phyloP scores from a whole-genome alignment of 2,797 vertebrate genomes.

The Benthosema pterotum region DNA sequence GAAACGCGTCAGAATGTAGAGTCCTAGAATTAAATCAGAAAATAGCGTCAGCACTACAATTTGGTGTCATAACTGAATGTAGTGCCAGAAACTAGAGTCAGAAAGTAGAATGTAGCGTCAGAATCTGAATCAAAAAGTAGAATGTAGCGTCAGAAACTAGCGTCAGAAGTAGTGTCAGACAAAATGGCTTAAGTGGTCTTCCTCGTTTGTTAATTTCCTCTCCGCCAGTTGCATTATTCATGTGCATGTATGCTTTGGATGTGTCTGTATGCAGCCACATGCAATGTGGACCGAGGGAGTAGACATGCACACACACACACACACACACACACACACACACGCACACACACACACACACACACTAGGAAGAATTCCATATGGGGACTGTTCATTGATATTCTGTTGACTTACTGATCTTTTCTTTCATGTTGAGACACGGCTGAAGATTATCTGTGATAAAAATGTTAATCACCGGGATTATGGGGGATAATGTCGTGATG shows the following conservation, averaged over 20 bases:
- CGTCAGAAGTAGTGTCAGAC: too few species aligned
- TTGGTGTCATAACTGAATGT: too few species aligned
- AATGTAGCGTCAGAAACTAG: too few species aligned
- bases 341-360: not conserved
- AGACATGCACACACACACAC: not conserved
- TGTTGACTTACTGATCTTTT: not conserved
- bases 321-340: not conserved
- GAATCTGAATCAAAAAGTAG: too few species aligned
- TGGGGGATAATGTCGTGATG: constrained; percentile 22
- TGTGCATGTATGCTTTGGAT: constrained; percentile 10
- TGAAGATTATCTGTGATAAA: constrained; percentile 36
- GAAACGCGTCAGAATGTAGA: too few species aligned
- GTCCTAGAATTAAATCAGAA: too few species aligned
- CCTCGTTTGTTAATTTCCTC: constrained; percentile 41
- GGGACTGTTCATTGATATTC: constrained; percentile 13
- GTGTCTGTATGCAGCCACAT: constrained; percentile 31
- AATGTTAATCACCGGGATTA: constrained; percentile 41
- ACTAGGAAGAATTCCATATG: too few species aligned
- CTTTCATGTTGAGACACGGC: constrained; percentile 25
- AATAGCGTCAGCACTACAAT: too few species aligned
- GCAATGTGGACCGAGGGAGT: not conserved
- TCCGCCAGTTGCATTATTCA: constrained; percentile 43
- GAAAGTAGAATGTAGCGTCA: too few species aligned
- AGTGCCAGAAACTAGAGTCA: too few species aligned
- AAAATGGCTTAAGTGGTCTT: not conserved